A percentile compares a stretch with the other conserved stretches of the same genome.
Conservation (phyloP, 2,888 invertebrate genomes). For the Dinocampus coccinellae region DNA sequence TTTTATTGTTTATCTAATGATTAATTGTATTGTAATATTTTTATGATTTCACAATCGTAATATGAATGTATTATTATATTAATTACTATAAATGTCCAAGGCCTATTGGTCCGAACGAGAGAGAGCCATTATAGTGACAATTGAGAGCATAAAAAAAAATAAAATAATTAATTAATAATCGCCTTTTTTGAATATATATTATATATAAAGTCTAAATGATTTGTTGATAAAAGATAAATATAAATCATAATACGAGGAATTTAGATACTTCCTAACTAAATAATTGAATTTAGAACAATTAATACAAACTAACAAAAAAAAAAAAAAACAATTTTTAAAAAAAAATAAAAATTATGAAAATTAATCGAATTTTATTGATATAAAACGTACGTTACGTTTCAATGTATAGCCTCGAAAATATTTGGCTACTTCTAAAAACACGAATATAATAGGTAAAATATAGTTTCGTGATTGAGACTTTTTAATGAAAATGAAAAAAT, state of each 20-base stretch:
- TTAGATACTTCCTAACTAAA: neutral
- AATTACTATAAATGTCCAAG: conserved; percentile 42
- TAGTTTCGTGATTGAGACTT: conserved; percentile 40
- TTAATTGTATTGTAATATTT: too few species aligned
- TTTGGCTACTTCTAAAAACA: conserved; percentile 44
- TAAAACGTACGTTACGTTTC: conserved; percentile 39
- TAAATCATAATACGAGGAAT: neutral
- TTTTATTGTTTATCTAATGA: conserved; percentile 13
- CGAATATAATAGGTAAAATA: conserved; percentile 52
- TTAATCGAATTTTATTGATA: conserved; percentile 40
- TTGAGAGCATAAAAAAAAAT: conserved; percentile 17
- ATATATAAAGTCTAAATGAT: conserved; percentile 24
- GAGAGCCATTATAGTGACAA: conserved; percentile 11
- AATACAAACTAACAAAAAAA: neutral
- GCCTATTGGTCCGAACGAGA: conserved; percentile 47
- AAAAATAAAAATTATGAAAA: conserved; percentile 22
- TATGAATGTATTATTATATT: conserved; percentile 7
- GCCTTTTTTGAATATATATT: conserved; percentile 19
- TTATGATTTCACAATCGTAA: conserved; percentile 30
- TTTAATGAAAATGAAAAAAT: conserved; percentile 19
- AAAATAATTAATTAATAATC: neutral
- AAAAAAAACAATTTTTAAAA: conserved; percentile 19
- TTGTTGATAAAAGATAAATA: conserved; percentile 28
- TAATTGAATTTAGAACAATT: neutral
- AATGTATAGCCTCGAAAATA: conserved; percentile 35